Evolutionary conservation across 2,797 vertebrate genomes (phyloP), one percentile per base, ranked within the genome.

Genomic region (Syndactyla subalaris): DNA sequence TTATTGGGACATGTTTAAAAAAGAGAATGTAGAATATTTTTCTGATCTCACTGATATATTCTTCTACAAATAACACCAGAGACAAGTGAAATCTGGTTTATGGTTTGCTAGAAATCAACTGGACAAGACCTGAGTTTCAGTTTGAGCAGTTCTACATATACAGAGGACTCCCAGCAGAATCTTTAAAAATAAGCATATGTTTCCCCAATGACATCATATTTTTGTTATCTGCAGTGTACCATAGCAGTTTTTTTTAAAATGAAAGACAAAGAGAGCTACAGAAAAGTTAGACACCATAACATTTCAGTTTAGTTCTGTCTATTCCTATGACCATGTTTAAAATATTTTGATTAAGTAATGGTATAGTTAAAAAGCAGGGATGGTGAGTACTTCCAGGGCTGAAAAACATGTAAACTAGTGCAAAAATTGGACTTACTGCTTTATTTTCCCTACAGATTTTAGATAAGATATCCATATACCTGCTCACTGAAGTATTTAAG

Each of bases 101-200:
- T 97, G 97, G 98, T 98, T 80, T 26, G 24, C 92, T 93, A 96
- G 97, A 96, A 98, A 97, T 98, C 97, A 98, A 97, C 97, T 88
- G 97, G 97, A 98, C 97, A 97, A 98, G 98, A 98, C 97, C 96
- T 14, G 88, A 96, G 93, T 94, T 97, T 97, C 88, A 91, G 75
- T 98, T 95, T 95, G 94, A 97, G 93, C 89, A 89, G 95, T 86
- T 85, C 70, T 96, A 92, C 98, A 97, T 97, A 97, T 97, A 98
- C 97, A 98, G 93, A 98, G 91, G 83, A 96, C 96, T 98, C 98
- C 98, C 97, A 94, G 49, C 49, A 98, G 98, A 97, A 96, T 96
- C 97, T 97, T 98, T 97, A 98, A 98, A 99, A 99, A 98, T 98
- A 99, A 98, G 97, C 98, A 98, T 96, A 86, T 75, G 76, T 93